Evolutionary conservation across 2,888 invertebrate species (phyloP).

Genomic region (Lasiommata megera): DNA sequence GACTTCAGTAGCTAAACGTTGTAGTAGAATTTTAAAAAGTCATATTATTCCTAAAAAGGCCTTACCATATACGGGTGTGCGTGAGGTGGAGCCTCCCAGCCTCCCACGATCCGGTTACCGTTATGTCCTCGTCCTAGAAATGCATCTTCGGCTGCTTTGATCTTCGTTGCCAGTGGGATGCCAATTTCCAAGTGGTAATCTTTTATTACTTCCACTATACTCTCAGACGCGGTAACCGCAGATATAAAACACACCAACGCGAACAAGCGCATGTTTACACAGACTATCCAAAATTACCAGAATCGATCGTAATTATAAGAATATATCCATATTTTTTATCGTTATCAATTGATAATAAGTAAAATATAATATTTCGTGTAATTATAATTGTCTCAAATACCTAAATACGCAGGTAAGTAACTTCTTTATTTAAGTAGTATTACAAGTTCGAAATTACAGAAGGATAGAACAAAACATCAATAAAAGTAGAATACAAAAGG

Average conservation of each 20-base stretch:
- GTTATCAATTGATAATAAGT: background rate
- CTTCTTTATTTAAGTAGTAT: too few species aligned
- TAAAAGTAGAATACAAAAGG: too few species aligned
- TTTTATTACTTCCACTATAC: background rate
- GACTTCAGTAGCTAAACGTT: too few species aligned
- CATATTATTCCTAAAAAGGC: background rate
- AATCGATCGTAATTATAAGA: background rate
- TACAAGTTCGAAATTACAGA: too few species aligned
- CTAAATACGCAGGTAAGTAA: too few species aligned
- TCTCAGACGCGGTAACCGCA: background rate
- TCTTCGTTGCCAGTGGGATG: background rate
- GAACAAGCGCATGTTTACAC: constrained; percentile 11
- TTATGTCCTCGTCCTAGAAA: background rate
- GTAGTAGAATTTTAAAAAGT: too few species aligned
- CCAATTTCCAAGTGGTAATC: background rate
- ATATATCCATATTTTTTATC: background rate
- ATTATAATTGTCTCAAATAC: too few species aligned
- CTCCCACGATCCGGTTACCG: background rate
- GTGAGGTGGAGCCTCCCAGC: background rate
- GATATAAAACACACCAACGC: background rate
- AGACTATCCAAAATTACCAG: background rate
- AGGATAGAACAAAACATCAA: too few species aligned
- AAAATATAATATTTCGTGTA: too few species aligned
- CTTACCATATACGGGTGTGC: constrained; percentile 13
- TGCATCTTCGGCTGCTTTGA: constrained; percentile 5